Evolutionary conservation across 2,888 invertebrate species (phyloP).

Genomic region (Euclidia mi): DNA sequence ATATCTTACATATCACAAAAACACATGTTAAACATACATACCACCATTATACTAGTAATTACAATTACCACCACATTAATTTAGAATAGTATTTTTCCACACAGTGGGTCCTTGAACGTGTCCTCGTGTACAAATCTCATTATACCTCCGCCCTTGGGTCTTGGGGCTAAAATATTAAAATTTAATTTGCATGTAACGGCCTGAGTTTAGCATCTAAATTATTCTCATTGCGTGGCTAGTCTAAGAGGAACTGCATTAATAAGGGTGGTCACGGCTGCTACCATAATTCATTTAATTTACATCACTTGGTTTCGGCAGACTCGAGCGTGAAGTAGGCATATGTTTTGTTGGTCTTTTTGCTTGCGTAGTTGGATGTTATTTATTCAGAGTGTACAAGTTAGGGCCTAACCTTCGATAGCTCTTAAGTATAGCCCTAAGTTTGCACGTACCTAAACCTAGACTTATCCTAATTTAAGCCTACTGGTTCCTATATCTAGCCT

Average conservation of each 20-base stretch:
- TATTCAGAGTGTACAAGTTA: no score
- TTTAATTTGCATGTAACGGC: conserved; percentile 62
- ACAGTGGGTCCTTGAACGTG: conserved; percentile 13
- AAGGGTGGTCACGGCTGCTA: conserved; percentile 45
- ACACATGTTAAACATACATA: no score
- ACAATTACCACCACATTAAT: conserved; percentile 16
- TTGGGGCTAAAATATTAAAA: conserved; percentile 63
- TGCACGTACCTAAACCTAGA: no score
- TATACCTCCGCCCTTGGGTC: conserved; percentile 42
- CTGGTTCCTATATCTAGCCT: no score
- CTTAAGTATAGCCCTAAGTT: no score
- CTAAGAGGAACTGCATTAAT: conserved; percentile 54
- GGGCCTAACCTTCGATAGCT: no score
- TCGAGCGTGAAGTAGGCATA: conserved; percentile 1
- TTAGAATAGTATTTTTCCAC: conserved; percentile 19
- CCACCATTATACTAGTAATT: conserved; percentile 7
- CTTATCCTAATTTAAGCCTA: no score
- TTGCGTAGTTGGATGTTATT: no score
- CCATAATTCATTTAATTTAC: conserved; percentile 53
- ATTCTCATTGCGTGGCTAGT: conserved; percentile 60
- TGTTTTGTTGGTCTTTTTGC: no score
- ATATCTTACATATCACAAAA: no score
- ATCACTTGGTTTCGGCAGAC: no score
- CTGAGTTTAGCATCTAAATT: conserved; percentile 50
- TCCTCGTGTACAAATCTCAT: conserved; percentile 49